These are phyloP conservation scores for Berghia stephanieae DNA, from an alignment of 1,140 invertebrate species.

Conservation along the genomic window DNA sequence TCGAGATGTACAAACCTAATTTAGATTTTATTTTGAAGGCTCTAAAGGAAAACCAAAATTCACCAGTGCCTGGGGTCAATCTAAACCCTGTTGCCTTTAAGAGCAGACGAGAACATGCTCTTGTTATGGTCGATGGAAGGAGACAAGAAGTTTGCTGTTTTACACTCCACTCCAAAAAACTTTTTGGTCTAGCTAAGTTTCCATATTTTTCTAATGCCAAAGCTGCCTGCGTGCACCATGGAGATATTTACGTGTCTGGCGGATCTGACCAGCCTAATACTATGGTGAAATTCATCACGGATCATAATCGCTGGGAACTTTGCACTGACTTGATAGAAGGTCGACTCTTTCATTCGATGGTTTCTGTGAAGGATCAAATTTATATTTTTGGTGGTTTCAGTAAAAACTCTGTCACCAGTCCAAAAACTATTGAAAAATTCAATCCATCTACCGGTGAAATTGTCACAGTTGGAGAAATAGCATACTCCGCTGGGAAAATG, in stretches of 20 bases:
- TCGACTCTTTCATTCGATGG: slow-evolving; percentile 37
- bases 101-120: slow-evolving; percentile 33
- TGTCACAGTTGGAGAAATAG: slow-evolving; percentile 31
- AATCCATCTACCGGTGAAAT: slow-evolving; percentile 24
- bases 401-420: slow-evolving; percentile 11
- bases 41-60: slow-evolving; percentile 18
- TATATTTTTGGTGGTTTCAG: slow-evolving; percentile 35
- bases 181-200: slow-evolving; percentile 39
- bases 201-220: slow-evolving; percentile 40
- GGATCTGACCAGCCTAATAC: slow-evolving; percentile 27
- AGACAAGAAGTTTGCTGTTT: slow-evolving; percentile 41
- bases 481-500: slow-evolving; percentile 33
- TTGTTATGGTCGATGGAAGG: slow-evolving; percentile 39
- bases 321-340: slow-evolving; percentile 29
- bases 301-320: slow-evolving; percentile 38
- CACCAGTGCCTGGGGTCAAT: background rate
- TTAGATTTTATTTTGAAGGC: slow-evolving; percentile 29
- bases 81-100: slow-evolving; percentile 13
- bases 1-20: slow-evolving; percentile 21
- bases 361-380: slow-evolving; percentile 28
- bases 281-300: slow-evolving; percentile 35
- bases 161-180: slow-evolving; percentile 37
- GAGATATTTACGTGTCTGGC: slow-evolving; percentile 38
- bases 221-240: slow-evolving; percentile 38
- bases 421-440: slow-evolving; percentile 37